Evolutionary conservation across 2,888 invertebrate genomes (phyloP), one percentile per base, ranked within the genome.

Genomic region (Hypena proboscidalis): DNA sequence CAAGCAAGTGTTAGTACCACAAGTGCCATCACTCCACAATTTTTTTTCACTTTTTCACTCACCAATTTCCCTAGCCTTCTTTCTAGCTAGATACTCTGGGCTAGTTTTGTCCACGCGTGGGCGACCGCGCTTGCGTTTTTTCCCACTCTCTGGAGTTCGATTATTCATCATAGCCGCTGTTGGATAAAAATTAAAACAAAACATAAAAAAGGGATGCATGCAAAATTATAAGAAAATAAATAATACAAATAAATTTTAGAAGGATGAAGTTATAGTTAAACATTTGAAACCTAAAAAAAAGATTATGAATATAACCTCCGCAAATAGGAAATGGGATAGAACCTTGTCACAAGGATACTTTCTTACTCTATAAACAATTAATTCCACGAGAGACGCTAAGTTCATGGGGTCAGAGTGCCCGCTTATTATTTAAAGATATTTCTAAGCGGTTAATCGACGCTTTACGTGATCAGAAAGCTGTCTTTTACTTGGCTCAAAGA

Each of bases 41-140:
- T 37, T 29, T 37, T 22, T 23, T n/a, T 11, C 10, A 5, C 15
- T 19, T 20, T 9, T 0, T 6, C 6, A 64, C 72, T 67, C 40
- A 87, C 89, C 88, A 8, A 84, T 51, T 37, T 89, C 88, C 32
- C 85, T 71, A 0, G 83, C 83, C 9, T 80, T 62, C 46, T 87
- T 87, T 56, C 88, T 70, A 29, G 86, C 88, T 41, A 89, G 39
- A 53, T 89, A 89, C 32, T 89, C 88, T 0, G 88, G 85, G 46
- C 86, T 85, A 1, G 87, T 88, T 57, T 88, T 88, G 71, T 89
- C 89, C 14, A 89, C 82, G 6, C 88, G 63, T 11, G 88, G 89
- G 3, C 89, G 64, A 1, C 87, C 87, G 0, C 87, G 72, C 61
- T 87, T 87, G 26, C 86, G 72, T 40, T 88, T 88, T 68, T 87